Conservation (phyloP, 2,113 vertebrate species). For the Myodes glareolus region DNA sequence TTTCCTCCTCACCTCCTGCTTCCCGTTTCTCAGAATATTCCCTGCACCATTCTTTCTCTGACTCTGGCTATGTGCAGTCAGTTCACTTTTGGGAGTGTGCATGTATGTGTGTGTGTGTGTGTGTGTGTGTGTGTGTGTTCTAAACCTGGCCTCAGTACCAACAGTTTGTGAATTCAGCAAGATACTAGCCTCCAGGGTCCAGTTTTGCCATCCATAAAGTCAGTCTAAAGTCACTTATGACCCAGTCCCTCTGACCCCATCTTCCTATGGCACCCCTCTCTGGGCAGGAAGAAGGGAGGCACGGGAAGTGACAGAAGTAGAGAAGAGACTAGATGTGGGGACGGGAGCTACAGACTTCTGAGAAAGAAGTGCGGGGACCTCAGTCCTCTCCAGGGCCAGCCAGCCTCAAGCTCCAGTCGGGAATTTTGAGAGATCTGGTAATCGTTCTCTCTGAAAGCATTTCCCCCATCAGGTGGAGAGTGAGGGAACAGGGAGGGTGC, state of each 20-base stretch:
- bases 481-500: slow-evolving; percentile 7
- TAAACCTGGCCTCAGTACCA: not conserved
- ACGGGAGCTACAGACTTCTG: not conserved
- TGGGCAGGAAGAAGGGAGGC: not conserved
- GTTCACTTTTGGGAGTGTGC: not conserved
- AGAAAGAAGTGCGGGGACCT: not conserved
- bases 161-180: not conserved
- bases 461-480: not conserved
- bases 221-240: not conserved
- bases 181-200: not conserved
- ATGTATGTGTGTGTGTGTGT: too few species aligned
- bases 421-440: not conserved
- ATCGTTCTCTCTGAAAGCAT: not conserved
- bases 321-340: not conserved
- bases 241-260: not conserved
- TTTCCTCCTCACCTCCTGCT: not conserved
- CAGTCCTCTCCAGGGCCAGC: not conserved
- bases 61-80: not conserved
- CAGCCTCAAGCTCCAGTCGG: not conserved
- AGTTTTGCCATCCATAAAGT: not conserved
- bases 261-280: not conserved
- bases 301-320: not conserved
- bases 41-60: not conserved
- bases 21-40: not conserved
- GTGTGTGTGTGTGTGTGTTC: not conserved